A percentile compares a stretch with the other conserved stretches of the same genome.
Conservation (phyloP, 2,113 vertebrate species). For the Ochotona princeps region DNA sequence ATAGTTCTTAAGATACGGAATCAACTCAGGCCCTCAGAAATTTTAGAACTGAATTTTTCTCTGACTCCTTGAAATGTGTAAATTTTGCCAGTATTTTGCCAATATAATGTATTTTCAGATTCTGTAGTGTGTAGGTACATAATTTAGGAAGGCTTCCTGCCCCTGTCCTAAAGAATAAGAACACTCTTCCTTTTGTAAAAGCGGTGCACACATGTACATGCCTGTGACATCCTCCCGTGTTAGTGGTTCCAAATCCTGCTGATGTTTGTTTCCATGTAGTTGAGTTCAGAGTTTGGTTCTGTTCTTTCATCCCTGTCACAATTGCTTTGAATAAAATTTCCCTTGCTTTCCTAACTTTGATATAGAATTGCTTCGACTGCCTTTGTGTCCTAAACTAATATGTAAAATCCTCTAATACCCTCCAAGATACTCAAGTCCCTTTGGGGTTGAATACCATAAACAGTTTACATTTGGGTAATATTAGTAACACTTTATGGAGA, state of each 20-base stretch:
- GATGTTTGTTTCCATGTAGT: not conserved
- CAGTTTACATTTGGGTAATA: not conserved
- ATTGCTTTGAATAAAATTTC: not conserved
- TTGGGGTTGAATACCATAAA: not conserved
- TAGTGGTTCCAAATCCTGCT: not conserved
- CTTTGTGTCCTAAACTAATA: not conserved
- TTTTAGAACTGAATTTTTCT: not conserved
- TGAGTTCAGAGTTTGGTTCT: not conserved
- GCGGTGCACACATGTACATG: not conserved
- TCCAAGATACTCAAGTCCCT: not conserved
- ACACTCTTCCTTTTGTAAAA: not conserved
- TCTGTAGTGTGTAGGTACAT: not conserved
- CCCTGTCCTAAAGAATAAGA: not conserved
- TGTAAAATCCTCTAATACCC: not conserved
- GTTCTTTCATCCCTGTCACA: not conserved
- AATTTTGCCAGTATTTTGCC: not conserved
- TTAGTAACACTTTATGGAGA: not conserved
- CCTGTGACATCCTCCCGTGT: not conserved
- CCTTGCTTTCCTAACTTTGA: not conserved
- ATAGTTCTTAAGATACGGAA: too few species aligned
- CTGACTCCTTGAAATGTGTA: not conserved
- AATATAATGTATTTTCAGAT: not conserved
- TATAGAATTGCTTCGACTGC: not conserved
- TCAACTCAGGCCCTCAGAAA: not conserved
- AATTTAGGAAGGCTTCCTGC: not conserved